Base-by-base conservation (phyloP, 2,888 invertebrate species). In the Heteropelma amictum region DNA sequence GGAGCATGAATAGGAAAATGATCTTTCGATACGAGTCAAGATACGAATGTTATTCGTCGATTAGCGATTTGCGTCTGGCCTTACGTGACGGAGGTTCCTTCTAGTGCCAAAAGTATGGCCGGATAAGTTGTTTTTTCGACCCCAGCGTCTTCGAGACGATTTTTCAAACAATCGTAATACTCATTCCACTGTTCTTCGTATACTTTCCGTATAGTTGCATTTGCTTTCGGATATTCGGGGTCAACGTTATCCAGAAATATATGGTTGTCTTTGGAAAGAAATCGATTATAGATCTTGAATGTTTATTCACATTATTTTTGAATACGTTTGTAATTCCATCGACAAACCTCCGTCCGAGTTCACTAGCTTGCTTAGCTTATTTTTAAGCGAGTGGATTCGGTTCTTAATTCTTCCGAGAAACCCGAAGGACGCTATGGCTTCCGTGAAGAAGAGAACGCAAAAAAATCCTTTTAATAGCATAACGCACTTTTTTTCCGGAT, bases 141-240 rank as follows among this genome's bases (percentile, higher is more conserved):
- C 5, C 89, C 90, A 53, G 91, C 76, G 49, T 80, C 83, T 1
- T 81, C 79, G 42, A 89, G 82, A 81, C 88, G 87, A 10, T 83
- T 81, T 14, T 85, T 81, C 26, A 91, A 84, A 81, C 93, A 93
- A 2, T 88, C 76, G 82, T 93, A 92, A 85, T 93, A 92, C 8
- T 90, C 85, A 0, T 89, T 80, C 93, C 93, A 93, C 58, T 89
- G 87, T 47, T 87, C 82, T 68, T 81, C 81, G 64, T 91, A 87
- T 45, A 89, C 84, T 53, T 88, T 79, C 61, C 86, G 77, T 61
- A 89, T 85, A 65, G 89, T 85, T 35, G 84, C 77, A 76, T 91
- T 90, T 4, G 85, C 84, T 61, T 90, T 89, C 10, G 91, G 91
- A 84, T 90, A 92, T 83, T 90, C 90, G 3, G 87, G 81, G 12